Evolutionary conservation across 2,888 invertebrate species (phyloP).

Genomic region (Acleris holmiana): DNA sequence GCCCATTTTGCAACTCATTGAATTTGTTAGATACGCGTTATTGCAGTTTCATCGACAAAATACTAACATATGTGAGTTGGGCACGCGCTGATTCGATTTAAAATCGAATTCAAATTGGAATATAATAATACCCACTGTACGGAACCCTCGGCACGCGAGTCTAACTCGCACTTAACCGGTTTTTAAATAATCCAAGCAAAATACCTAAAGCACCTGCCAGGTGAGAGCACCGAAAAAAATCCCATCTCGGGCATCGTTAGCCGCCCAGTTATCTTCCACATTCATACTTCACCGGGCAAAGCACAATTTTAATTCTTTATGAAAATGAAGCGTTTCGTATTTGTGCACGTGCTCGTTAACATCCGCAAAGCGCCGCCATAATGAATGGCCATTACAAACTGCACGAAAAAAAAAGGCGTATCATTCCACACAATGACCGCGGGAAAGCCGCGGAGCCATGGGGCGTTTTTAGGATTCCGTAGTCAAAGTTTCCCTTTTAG

Average conservation of each 20-base stretch:
- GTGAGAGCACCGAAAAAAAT: background rate
- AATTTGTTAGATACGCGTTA: no score
- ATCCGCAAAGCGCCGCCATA: constrained; percentile 38
- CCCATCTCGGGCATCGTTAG: constrained; percentile 20
- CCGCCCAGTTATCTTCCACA: constrained; percentile 19
- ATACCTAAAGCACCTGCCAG: no score
- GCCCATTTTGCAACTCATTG: no score
- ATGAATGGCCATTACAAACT: constrained; percentile 45
- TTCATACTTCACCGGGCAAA: constrained; percentile 16
- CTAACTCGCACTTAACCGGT: no score
- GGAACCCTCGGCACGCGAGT: no score
- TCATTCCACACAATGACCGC: constrained; percentile 29
- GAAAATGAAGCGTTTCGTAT: constrained; percentile 36
- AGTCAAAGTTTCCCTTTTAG: background rate
- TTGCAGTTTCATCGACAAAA: no score
- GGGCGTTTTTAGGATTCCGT: background rate
- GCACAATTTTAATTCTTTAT: constrained; percentile 34
- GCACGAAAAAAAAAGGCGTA: constrained; percentile 37
- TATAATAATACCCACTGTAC: no score
- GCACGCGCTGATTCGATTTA: no score
- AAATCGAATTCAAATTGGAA: no score
- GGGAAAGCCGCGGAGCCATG: background rate
- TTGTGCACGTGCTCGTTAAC: constrained; percentile 45
- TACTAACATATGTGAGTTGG: no score
- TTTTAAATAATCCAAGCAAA: no score